A percentile compares a stretch with the other conserved stretches of the same genome.
phyloP scores from a whole-genome alignment of 2,797 vertebrate genomes.

The Amblyraja radiata region DNA sequence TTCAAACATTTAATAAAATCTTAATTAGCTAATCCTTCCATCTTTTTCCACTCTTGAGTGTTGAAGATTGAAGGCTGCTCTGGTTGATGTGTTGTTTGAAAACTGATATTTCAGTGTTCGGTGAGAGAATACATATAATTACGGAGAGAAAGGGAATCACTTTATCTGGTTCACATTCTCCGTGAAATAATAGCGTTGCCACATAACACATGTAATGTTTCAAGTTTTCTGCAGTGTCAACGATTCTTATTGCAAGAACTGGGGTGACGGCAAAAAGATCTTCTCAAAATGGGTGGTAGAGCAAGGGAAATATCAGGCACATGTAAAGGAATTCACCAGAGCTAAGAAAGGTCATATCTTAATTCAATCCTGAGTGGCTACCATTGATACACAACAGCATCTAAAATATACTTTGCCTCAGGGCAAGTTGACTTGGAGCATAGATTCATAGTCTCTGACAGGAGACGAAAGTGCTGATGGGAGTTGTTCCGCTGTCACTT shows the following conservation, averaged over 20 bases:
- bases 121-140: background rate
- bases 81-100: background rate
- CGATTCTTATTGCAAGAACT: background rate
- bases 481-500: background rate
- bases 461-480: slow-evolving; percentile 14
- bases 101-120: slow-evolving; percentile 9
- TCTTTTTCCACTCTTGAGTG: background rate
- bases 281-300: background rate
- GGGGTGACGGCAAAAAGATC: background rate
- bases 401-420: slow-evolving; percentile 10
- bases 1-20: background rate
- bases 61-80: background rate
- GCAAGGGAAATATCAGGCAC: background rate
- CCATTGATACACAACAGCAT: background rate
- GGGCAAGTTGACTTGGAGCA: background rate
- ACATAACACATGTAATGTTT: slow-evolving; percentile 3
- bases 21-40: background rate
- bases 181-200: background rate
- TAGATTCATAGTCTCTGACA: background rate
- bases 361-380: background rate
- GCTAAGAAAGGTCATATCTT: background rate
- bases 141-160: background rate
- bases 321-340: background rate
- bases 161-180: background rate
- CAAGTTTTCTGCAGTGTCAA: background rate